Conservation (phyloP, 2,797 vertebrate species). For the Tiaroga cobitis region DNA sequence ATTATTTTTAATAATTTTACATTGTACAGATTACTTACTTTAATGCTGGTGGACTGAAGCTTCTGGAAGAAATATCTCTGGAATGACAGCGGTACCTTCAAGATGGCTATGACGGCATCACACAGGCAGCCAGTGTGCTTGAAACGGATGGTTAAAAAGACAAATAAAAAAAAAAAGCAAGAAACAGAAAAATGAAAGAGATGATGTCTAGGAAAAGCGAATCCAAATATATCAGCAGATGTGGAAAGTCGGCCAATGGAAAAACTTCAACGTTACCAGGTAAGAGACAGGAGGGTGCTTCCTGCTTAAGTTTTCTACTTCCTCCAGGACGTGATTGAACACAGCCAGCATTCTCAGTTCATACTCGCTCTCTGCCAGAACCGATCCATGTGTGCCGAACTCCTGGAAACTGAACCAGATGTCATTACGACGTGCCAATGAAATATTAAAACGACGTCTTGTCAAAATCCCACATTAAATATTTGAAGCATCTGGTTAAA, state of each 20-base stretch:
- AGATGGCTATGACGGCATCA: conserved; percentile 91
- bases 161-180: background rate
- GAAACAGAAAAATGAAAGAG: background rate
- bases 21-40: conserved; percentile 75
- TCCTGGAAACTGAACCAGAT: conserved; percentile 88
- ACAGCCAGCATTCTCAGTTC: conserved; percentile 95
- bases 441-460: background rate
- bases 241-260: background rate
- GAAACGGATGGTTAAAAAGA: conserved; percentile 12
- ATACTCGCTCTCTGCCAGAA: conserved; percentile 92
- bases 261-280: conserved; percentile 76
- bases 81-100: conserved; percentile 96
- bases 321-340: conserved; percentile 90
- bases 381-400: conserved; percentile 81
- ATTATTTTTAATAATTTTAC: background rate
- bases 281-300: conserved; percentile 96
- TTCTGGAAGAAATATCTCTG: conserved; percentile 99
- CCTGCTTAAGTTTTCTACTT: conserved; percentile 90
- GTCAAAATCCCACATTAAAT: background rate
- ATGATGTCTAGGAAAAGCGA: background rate
- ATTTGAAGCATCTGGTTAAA: background rate
- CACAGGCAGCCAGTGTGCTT: conserved; percentile 96
- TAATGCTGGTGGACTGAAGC: conserved; percentile 97
- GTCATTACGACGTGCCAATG: background rate
- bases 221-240: background rate